Conservation (phyloP, 2,797 vertebrate species). For the Rhynchonycteris naso region DNA sequence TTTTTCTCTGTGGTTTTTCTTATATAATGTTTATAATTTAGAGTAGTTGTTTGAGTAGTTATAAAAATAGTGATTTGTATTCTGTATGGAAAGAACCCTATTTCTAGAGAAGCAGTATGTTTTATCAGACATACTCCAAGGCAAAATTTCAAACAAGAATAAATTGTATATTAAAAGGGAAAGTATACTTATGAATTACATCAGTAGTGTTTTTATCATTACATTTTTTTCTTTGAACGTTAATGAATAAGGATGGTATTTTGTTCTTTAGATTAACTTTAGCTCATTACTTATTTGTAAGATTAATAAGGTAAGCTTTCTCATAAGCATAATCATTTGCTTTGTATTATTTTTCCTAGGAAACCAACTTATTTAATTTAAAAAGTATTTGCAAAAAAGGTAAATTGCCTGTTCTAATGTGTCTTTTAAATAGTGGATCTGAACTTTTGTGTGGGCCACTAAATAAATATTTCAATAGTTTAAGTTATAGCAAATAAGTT, state of each 20-base stretch:
- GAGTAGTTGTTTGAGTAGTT: background rate
- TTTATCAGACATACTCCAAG: background rate
- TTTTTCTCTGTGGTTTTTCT: slow-evolving; percentile 46
- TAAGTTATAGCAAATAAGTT: slow-evolving; percentile 32
- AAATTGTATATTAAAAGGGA: slow-evolving; percentile 24
- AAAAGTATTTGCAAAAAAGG: slow-evolving; percentile 22
- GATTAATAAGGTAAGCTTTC: slow-evolving; percentile 17
- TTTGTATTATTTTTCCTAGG: background rate
- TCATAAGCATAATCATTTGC: background rate
- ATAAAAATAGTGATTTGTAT: slow-evolving; percentile 36
- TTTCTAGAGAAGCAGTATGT: slow-evolving; percentile 20
- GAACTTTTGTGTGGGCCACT: background rate
- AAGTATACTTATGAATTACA: background rate
- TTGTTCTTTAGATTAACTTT: slow-evolving; percentile 34
- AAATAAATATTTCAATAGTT: background rate
- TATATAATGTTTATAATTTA: slow-evolving; percentile 51
- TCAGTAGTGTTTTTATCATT: slow-evolving; percentile 23
- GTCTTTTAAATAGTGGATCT: slow-evolving; percentile 1
- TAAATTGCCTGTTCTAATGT: background rate
- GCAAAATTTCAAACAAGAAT: background rate
- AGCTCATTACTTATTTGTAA: background rate
- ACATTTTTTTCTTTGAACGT: background rate
- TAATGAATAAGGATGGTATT: background rate
- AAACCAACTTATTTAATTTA: slow-evolving; percentile 4
- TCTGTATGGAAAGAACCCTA: slow-evolving; percentile 9